Percentiles rank a stretch among this genome's conserved stretches.
Conservation (phyloP, 2,113 vertebrate species). For the Microtus richardsoni region DNA sequence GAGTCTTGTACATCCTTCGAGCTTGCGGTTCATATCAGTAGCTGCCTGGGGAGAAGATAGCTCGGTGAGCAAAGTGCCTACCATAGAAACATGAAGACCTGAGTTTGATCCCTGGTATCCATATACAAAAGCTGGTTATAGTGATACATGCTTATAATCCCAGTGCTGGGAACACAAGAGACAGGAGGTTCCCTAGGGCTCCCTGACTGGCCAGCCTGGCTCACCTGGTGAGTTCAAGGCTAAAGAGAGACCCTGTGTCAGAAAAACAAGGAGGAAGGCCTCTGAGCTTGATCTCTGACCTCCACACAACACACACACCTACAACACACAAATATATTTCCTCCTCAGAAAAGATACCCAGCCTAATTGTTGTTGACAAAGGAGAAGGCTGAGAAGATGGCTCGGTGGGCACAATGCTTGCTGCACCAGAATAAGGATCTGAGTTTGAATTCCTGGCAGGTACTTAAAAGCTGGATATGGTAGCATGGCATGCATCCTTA, state of each 20-base stretch:
- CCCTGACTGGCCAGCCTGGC: neutral
- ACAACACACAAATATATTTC: neutral
- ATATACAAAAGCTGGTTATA: neutral
- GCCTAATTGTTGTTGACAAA: neutral
- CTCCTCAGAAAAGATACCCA: neutral
- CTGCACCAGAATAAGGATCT: neutral
- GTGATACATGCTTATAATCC: neutral
- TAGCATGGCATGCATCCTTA: neutral
- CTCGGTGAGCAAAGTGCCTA: neutral
- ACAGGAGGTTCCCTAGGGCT: neutral
- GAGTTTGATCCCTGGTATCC: neutral
- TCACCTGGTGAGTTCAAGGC: neutral
- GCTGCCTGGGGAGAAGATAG: neutral
- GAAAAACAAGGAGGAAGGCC: slow-evolving; percentile 12
- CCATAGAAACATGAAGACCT: neutral
- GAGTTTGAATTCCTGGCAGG: neutral
- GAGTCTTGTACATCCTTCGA: neutral
- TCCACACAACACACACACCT: neutral
- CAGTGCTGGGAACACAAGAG: neutral
- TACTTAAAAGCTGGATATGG: neutral
- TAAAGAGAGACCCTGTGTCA: neutral
- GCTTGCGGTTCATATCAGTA: neutral
- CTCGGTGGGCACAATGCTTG: neutral
- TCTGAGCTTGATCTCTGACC: neutral
- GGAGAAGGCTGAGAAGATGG: neutral